These are phyloP conservation scores for Labroides dimidiatus DNA, from an alignment of 2,797 vertebrate genomes.

Conservation along the genomic window DNA sequence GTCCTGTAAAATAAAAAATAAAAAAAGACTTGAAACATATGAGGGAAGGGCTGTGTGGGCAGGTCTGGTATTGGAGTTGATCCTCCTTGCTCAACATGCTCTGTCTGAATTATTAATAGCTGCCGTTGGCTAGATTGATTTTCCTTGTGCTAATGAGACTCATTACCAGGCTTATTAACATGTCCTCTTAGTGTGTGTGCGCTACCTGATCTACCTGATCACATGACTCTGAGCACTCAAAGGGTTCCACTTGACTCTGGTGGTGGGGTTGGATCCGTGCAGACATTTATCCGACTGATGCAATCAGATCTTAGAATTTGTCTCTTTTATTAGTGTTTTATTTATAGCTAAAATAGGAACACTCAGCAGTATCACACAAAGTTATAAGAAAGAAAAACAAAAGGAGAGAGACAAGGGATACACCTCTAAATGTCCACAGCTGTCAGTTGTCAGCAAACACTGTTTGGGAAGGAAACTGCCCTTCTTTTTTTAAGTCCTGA, in stretches of 20 bases:
- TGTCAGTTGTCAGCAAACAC: no score
- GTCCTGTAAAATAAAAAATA: no score
- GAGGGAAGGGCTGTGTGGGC: conserved; percentile 31
- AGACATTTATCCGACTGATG: conserved; percentile 24
- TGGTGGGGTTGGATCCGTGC: conserved; percentile 18
- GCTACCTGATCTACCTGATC: conserved; percentile 74
- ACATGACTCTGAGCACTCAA: conserved; percentile 53
- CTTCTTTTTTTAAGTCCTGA: no score
- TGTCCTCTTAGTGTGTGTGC: conserved; percentile 58
- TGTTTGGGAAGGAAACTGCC: no score
- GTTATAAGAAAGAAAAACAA: no score
- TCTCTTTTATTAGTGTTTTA: no score
- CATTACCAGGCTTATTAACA: conserved; percentile 84
- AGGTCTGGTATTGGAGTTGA: conserved; percentile 44
- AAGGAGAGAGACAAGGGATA: no score
- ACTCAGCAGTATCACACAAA: no score
- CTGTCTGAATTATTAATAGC: conserved; percentile 81
- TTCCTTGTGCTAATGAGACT: conserved; percentile 84
- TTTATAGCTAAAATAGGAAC: no score
- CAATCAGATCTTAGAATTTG: conserved; percentile 5
- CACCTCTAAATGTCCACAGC: no score
- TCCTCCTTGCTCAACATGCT: conserved; percentile 59
- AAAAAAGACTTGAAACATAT: background rate
- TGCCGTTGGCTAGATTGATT: conserved; percentile 81
- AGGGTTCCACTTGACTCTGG: conserved; percentile 65